Percentiles rank a stretch among this genome's conserved stretches.
These are phyloP conservation scores for Bufo bufo DNA, from an alignment of 2,113 vertebrate species.

Conservation along the genomic window DNA sequence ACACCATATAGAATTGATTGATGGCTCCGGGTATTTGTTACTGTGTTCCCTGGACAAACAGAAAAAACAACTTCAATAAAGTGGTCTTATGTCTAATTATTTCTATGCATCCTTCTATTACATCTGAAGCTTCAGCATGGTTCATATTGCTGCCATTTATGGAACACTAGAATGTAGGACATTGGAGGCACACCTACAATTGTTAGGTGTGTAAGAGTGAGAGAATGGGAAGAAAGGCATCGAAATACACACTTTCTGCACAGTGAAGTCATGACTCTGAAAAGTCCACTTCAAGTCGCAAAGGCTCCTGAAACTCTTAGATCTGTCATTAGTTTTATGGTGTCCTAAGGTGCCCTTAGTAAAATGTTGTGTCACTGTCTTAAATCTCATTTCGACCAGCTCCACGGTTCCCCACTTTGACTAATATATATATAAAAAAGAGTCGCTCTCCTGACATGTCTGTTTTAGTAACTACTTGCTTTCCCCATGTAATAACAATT, in stretches of 20 bases:
- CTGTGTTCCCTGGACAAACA: neutral
- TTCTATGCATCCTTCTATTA: neutral
- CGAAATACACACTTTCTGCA: neutral
- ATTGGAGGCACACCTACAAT: neutral
- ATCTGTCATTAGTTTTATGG: no score
- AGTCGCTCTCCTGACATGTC: no score
- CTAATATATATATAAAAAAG: no score
- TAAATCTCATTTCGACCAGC: no score
- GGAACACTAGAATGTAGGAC: neutral
- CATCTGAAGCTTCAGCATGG: neutral
- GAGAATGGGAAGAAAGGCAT: neutral
- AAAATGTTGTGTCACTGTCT: no score
- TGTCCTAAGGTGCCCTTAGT: no score
- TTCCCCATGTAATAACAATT: no score
- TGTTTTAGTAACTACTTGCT: no score
- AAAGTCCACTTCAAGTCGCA: neutral
- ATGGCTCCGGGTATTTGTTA: neutral
- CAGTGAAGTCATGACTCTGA: neutral
- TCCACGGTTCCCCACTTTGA: no score
- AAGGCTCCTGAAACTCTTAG: neutral
- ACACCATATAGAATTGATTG: neutral
- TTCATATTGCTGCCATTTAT: neutral
- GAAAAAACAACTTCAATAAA: conserved; percentile 2
- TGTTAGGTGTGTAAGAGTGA: neutral
- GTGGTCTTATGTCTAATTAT: neutral